These are phyloP conservation scores for Drosophila kikkawai DNA, from an alignment of 1,140 invertebrate genomes.

Conservation along the genomic window DNA sequence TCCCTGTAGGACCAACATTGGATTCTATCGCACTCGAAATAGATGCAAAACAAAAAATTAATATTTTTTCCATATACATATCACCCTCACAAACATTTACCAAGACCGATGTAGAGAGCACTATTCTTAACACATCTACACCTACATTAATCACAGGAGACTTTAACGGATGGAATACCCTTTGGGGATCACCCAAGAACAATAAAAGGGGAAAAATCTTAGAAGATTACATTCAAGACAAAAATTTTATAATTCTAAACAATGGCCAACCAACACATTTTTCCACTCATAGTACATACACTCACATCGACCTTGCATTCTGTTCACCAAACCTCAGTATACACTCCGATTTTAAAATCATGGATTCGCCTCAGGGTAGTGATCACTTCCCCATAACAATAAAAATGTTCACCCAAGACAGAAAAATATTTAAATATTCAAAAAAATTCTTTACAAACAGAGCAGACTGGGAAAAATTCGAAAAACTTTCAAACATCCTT, in stretches of 20 bases:
- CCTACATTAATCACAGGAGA: background rate
- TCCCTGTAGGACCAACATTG: background rate
- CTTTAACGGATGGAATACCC: background rate
- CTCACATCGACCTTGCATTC: background rate
- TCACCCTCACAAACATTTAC: background rate
- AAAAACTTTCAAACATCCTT: background rate
- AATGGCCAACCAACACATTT: background rate
- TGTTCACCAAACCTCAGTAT: background rate
- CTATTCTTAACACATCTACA: background rate
- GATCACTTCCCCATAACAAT: background rate
- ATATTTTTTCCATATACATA: background rate
- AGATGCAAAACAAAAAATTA: background rate
- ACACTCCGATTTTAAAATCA: background rate
- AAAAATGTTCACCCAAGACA: background rate
- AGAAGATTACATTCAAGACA: background rate
- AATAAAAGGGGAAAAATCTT: background rate
- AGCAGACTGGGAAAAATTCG: conserved; percentile 4
- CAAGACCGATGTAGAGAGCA: background rate
- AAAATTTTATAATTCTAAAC: background rate
- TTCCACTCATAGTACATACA: background rate
- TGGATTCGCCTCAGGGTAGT: background rate
- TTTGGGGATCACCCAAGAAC: background rate
- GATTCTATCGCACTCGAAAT: background rate
- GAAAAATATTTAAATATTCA: background rate
- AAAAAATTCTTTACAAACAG: background rate